Evolutionary conservation across 92 coral and sea anemone genomes (phyloP).

Genomic region (Metridium senile): DNA sequence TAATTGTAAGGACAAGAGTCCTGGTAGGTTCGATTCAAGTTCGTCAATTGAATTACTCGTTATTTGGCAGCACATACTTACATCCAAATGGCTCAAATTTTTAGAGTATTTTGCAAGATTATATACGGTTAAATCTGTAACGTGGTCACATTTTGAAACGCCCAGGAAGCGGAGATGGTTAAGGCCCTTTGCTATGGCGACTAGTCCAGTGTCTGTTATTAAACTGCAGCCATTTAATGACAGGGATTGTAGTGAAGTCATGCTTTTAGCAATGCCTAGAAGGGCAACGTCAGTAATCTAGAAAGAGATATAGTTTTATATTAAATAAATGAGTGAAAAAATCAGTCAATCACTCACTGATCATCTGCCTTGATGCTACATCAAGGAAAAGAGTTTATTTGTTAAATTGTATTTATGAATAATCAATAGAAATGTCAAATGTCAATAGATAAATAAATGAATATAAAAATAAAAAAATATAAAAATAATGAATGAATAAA

Average conservation of each 20-base stretch:
- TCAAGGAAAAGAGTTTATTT: background rate
- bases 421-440: too few relatives aligned
- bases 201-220: conserved; percentile 67
- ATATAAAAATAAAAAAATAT: too few relatives aligned
- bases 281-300: conserved; percentile 74
- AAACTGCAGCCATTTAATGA: conserved; percentile 70
- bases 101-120: conserved; percentile 60
- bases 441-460: background rate
- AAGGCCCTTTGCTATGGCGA: conserved; percentile 57
- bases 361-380: too few relatives aligned
- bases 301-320: background rate
- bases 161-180: conserved; percentile 60
- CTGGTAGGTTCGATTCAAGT: conserved; percentile 64
- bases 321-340: background rate
- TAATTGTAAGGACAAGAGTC: conserved; percentile 76
- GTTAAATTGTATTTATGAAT: background rate
- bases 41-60: conserved; percentile 66
- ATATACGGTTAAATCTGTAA: conserved; percentile 60
- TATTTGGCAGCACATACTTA: conserved; percentile 89
- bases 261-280: conserved; percentile 43
- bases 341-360: too few relatives aligned
- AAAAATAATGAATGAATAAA: background rate
- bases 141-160: conserved; percentile 78
- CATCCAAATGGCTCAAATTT: conserved; percentile 65
- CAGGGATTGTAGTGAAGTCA: conserved; percentile 52